A percentile compares a stretch with the other conserved stretches of the same genome.
Conservation (phyloP, 2,888 invertebrate genomes). For the Anoncus sp. region DNA sequence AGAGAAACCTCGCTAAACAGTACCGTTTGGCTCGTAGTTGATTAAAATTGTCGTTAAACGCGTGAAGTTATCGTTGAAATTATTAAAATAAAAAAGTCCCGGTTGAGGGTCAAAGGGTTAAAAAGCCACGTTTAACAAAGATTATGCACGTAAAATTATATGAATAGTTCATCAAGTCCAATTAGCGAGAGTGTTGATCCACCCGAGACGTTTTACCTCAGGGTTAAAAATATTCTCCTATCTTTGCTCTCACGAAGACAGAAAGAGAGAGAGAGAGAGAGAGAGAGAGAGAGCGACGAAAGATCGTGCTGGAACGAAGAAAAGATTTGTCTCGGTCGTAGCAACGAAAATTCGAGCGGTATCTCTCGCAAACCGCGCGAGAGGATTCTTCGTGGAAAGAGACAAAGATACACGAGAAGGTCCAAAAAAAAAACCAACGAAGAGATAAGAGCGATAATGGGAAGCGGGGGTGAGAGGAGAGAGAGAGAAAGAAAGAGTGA, state of each 20-base stretch:
- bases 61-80: neutral
- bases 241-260: conserved; percentile 5
- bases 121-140: conserved; percentile 28
- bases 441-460: conserved; percentile 58
- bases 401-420: conserved; percentile 46
- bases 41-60: neutral
- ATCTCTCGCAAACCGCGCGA: conserved; percentile 50
- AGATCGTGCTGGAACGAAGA: conserved; percentile 41
- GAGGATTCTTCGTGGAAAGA: conserved; percentile 61
- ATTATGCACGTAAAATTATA: conserved; percentile 45
- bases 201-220: conserved; percentile 38
- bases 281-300: conserved; percentile 21
- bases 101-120: conserved; percentile 16
- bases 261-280: conserved; percentile 1
- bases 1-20: neutral
- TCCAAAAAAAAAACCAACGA: conserved; percentile 56
- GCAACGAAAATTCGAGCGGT: conserved; percentile 59
- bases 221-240: conserved; percentile 39
- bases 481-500: no score
- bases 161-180: conserved; percentile 51
- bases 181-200: conserved; percentile 61
- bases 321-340: conserved; percentile 61
- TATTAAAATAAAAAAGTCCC: neutral
- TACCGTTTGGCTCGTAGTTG: neutral
- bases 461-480: conserved; percentile 57